Base-by-base conservation (phyloP, 2,888 invertebrate species). In the Unio delphinus region DNA sequence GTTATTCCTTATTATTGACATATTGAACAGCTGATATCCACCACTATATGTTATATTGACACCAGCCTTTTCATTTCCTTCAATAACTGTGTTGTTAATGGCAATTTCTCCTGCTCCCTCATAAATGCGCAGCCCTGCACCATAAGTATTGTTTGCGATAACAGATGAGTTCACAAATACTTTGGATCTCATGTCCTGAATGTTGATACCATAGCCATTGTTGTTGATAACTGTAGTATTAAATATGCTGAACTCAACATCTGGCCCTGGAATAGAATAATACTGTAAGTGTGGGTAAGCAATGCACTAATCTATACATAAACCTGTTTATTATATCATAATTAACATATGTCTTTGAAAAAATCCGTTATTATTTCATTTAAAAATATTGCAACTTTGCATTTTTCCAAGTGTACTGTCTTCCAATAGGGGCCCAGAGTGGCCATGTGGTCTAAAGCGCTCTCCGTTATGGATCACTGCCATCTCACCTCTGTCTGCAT, bases 11-110 rank as follows among this genome's bases (percentile, higher is more conserved):
- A 99, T 91, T 45, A 93, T 94, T 61, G 96, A 95, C 80, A 94
- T 92, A 18, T 98, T 98, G 73, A 99, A 93, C 86, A 99, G 97
- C 75, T 96, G 93, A 82, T 95, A 95, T 1, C 99, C 99, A 0
- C 99, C 99, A 4, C 95, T 95, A 73, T 96, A 96, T 0, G 98
- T 97, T 18, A 99, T 94, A 89, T 99, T 99, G 17, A 99, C 92
- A 0, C 99, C 99, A 85, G 80, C 76, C 55, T 83, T 82, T 23
- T 75, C 75, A 89, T 99, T 99, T 81, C 95, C 95, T 26, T 95
- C 94, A 79, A 99, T 94, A 83, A 94, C 92, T 77, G 96, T 96
- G 82, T 95, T 94, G 28, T 98, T 98, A 4, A 99, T 92, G 89
- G 98, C 97, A 0, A 99, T 93, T 89, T 98, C 97, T 1, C 97